Base-by-base conservation (phyloP, 2,888 invertebrate species). In the Leucania comma region DNA sequence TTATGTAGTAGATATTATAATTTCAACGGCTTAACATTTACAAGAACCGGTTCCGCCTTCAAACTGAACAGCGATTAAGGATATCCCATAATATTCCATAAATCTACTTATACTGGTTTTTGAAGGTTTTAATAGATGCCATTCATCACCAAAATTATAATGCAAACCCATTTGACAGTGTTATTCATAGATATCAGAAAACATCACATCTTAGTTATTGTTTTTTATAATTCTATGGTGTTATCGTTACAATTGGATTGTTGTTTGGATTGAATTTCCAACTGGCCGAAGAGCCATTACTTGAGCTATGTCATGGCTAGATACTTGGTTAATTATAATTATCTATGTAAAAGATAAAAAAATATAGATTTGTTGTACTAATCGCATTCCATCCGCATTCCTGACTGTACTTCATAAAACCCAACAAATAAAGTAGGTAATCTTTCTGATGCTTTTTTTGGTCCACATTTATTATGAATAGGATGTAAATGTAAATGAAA, bases 321-420 rank as follows among this genome's bases (percentile, higher is more conserved):
- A 42, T 42, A 42, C 32, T 66, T 68, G 6, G 24, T 35, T 26
- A 20, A 42, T 38, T 4, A 29, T 63, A 5, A 24, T n/a, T 42
- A 54, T n/a, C 65, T 50, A 10, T 48, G 17, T 32, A 50, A 32
- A 35, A 58, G 77, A 70, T 74, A 58, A 32, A 24, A 70, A 61
- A 24, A 46, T 17, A 35, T 66, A 26, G 24, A 76, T 56, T 74
- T 70, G 22, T 14, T 61, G 4, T 32, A 48, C 29, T 70, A 26
- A 77, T 77, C 71, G 71, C 62, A 77, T 75, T 75, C 78, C 62
- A 71, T 42, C 42, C 42, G 42, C 42, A 32, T 54, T 32, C 14
- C 9, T 22, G 61, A 77, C 70, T 38, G 46, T 48, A 56, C 2
- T 32, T 12, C 38, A 17, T 35, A 29, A 22, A 51, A 20, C 3